Conservation (phyloP, 2,113 vertebrate genomes). For the Erythrolamprus reginae region DNA sequence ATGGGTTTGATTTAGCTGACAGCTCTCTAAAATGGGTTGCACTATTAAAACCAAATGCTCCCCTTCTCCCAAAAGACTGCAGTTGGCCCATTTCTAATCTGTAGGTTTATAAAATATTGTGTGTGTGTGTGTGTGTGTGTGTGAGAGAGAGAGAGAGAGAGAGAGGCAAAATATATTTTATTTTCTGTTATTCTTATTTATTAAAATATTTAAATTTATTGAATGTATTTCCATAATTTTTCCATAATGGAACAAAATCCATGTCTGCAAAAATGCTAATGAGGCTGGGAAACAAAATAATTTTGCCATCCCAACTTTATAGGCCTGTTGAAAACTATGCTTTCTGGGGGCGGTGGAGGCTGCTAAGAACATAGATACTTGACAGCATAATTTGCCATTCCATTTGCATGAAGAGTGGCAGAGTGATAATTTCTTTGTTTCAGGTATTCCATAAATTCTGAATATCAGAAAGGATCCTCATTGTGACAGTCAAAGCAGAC, state of each 20-base stretch:
- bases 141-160: no score
- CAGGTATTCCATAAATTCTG: slow-evolving; percentile 18
- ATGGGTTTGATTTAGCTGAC: no score
- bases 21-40: no score
- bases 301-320: slow-evolving; percentile 10
- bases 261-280: background rate
- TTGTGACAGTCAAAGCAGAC: slow-evolving; percentile 21
- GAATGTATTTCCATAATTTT: background rate
- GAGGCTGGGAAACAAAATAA: background rate
- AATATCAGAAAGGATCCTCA: slow-evolving; percentile 31
- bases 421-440: slow-evolving; percentile 31
- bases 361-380: background rate
- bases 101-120: background rate
- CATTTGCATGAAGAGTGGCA: background rate
- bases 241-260: background rate
- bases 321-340: slow-evolving; percentile 9
- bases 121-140: no score
- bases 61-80: background rate
- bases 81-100: background rate
- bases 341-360: background rate
- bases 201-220: background rate
- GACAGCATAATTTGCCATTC: slow-evolving; percentile 18
- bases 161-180: background rate
- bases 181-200: background rate
- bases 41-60: background rate